Evolutionary conservation across 2,888 invertebrate genomes (phyloP), one percentile per base, ranked within the genome.

Genomic region (Noctua comes): DNA sequence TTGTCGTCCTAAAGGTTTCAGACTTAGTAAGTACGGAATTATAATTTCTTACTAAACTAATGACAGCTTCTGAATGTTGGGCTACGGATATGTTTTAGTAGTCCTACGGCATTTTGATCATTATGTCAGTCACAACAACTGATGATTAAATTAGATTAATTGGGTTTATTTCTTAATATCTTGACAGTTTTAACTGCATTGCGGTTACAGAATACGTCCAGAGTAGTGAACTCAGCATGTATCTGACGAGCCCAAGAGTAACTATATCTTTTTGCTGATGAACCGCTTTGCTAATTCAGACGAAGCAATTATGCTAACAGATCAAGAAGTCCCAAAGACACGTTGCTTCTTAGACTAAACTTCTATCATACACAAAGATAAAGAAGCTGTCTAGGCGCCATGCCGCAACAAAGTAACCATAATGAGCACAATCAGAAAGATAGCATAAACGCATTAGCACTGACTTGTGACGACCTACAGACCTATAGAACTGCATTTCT

Each of bases 401-500:
- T 27, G 2, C 21, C 21, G 5, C 5, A 71, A 85, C 85, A 81
- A 77, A 84, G 85, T 82, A 82, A 64, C 24, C 66, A 3, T 79
- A 83, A 82, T 77, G n/a, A 76, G 10, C 72, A 48, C 48, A 69
- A 57, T 64, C 62, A 11, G 24, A 51, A 16, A 70, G 82, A 82
- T 82, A 75, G 36, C 75, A 71, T 73, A 71, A 70, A 64, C 1
- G 16, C 68, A 68, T 84, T 73, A 77, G 68, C 54, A 43, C 4
- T 81, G 77, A 73, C 73, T 31, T 66, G 24, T 6, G 59, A 79
- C 73, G 83, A 88, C 68, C 75, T 76, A 36, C 70, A 59, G 65
- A 62, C 40, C 73, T 71, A 54, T 64, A 48, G 73, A 57, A 80
- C 59, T 79, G 73, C 82, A 75, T 82, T 81, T 80, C 76, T 85